Evolutionary conservation across 2,797 vertebrate species (phyloP), one percentile per base, ranked within the genome.

Genomic region (Galaxias olidus): DNA sequence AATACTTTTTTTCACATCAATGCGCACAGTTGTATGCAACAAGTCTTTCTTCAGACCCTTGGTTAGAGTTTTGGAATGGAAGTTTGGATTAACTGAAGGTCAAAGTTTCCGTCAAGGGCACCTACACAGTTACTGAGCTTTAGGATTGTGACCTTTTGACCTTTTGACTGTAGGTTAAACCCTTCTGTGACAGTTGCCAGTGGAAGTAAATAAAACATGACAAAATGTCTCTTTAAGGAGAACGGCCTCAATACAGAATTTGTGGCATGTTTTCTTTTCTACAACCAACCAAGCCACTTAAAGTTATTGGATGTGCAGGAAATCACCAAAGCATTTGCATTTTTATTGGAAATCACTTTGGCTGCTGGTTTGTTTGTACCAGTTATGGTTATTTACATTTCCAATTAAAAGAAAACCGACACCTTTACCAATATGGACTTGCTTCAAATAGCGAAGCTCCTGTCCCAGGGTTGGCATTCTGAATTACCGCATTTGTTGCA

Each of bases 261-360:
- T 50, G 14, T 40, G 62, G 66, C 51, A 50, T 72, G 69, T 67
- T 75, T 72, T 71, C 77, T 71, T 76, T 76, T 76, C 61, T 69
- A 57, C 66, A 69, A 69, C 72, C 72, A 52, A 61, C 72, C 66
- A 77, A 84, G 73, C 74, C 66, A 48, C 79, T 78, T 60, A 61
- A 66, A 71, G 73, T 66, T 74, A 66, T 66, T 69, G 74, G 74
- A 76, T 65, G 74, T 73, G 67, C 82, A 75, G 72, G 69, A 81
- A 79, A 78, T 79, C 72, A 85, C 78, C 77, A 73, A 86, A 76
- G 85, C 85, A 79, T 83, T 89, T 84, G 80, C 81, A 83, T 85
- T 88, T 90, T 88, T 84, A 85, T 88, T 86, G 81, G 75, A 80
- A 86, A 85, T 84, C 78, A 68, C 57, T 78, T 79, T 74, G 69